Percentiles rank a stretch among this genome's conserved stretches.
Evolutionary conservation across 2,797 vertebrate genomes (phyloP).

Genomic region (Onychomys leucogaster): DNA sequence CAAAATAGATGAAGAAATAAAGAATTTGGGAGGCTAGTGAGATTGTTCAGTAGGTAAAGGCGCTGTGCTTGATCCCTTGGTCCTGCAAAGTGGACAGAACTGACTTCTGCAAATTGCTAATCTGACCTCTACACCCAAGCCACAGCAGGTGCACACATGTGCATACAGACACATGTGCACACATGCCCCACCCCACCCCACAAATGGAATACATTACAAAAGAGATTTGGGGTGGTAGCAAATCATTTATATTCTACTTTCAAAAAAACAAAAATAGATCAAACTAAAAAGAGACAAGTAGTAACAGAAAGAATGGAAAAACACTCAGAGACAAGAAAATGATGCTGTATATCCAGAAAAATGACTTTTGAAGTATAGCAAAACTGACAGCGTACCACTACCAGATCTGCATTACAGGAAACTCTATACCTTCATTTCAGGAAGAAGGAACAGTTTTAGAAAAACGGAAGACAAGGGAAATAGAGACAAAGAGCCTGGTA

Average conservation of each 20-base stretch:
- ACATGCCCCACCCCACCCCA: neutral
- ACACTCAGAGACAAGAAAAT: conserved; percentile 41
- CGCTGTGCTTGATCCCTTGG: neutral
- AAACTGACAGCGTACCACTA: neutral
- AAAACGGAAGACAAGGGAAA: neutral
- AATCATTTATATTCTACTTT: neutral
- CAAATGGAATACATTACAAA: neutral
- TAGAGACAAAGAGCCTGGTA: neutral
- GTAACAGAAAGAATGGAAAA: neutral
- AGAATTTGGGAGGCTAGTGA: neutral
- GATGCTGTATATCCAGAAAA: conserved; percentile 34
- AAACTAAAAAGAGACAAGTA: neutral
- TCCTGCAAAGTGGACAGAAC: neutral
- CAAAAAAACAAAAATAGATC: neutral
- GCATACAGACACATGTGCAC: neutral
- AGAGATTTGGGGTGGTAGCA: neutral
- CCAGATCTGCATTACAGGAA: conserved; percentile 14
- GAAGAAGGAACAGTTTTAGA: conserved; percentile 32
- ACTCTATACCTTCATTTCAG: neutral
- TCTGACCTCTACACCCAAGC: neutral
- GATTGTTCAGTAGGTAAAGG: neutral
- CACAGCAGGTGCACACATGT: neutral
- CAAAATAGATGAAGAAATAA: neutral
- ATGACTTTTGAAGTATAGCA: neutral
- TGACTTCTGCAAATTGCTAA: neutral